These are phyloP conservation scores for Cactoblastis cactorum DNA, from an alignment of 2,888 invertebrate genomes.

Conservation along the genomic window DNA sequence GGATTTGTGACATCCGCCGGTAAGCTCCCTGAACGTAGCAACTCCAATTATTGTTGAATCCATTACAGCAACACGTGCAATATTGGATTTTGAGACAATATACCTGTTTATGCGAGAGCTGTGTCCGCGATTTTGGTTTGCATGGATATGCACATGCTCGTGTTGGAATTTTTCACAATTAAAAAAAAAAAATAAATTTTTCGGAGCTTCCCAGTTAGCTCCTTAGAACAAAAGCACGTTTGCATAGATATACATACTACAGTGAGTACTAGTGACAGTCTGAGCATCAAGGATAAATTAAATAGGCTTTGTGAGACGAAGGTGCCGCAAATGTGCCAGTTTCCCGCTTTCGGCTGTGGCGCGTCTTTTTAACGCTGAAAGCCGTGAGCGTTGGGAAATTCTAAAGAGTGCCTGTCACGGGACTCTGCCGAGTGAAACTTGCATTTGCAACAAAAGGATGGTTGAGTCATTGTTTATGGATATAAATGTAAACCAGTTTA, in stretches of 20 bases:
- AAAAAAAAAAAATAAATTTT: neutral
- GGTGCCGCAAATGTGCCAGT: conserved; percentile 41
- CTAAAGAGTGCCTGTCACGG: conserved; percentile 40
- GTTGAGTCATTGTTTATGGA: neutral
- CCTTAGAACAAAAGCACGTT: too few relatives aligned
- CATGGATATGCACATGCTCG: neutral
- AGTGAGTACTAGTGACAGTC: conserved; percentile 34
- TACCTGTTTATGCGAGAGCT: neutral
- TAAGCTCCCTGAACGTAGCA: conserved; percentile 46
- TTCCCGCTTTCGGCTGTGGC: conserved; percentile 35
- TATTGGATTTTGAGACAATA: conserved; percentile 39
- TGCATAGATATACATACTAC: conserved; percentile 9
- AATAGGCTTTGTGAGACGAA: conserved; percentile 35
- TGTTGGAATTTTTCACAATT: neutral
- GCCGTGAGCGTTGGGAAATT: conserved; percentile 40
- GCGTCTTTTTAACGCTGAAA: conserved; percentile 49
- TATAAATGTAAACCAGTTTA: neutral
- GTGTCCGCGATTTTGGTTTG: neutral
- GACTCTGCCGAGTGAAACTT: conserved; percentile 25
- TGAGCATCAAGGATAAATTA: conserved; percentile 27
- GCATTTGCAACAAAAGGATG: conserved; percentile 22
- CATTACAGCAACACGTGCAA: conserved; percentile 46
- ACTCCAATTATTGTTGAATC: conserved; percentile 57
- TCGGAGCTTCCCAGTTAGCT: too few relatives aligned
- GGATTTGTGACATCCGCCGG: conserved; percentile 69